Evolutionary conservation across 2,113 vertebrate species (phyloP).

Genomic region (Sinocyclocheilus maitianheensis): DNA sequence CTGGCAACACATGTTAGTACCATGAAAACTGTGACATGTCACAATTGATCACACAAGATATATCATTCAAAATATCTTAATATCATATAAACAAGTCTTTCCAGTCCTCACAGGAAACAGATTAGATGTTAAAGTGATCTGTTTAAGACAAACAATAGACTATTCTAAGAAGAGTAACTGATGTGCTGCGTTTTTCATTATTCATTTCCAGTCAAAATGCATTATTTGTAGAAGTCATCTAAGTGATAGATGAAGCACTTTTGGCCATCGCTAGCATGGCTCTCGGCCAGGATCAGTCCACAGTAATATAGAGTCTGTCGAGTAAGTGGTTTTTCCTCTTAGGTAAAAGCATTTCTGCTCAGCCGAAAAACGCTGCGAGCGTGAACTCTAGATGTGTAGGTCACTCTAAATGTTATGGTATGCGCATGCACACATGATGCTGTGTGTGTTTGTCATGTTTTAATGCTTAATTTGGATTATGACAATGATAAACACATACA

Average conservation of each 20-base stretch:
- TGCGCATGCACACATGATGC: not conserved
- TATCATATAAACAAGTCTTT: not conserved
- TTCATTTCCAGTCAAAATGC: not conserved
- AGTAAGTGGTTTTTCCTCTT: slow-evolving; percentile 6
- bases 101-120: not conserved
- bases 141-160: not conserved
- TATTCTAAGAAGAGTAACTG: not conserved
- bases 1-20: not conserved
- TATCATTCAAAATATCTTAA: not conserved
- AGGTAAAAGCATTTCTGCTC: not conserved
- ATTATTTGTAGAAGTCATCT: slow-evolving; percentile 27
- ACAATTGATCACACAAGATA: not conserved
- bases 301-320: slow-evolving; percentile 19
- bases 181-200: not conserved
- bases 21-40: not conserved
- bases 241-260: slow-evolving; percentile 20
- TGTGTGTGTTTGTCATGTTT: not conserved
- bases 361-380: not conserved
- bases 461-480: not conserved
- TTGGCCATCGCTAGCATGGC: not conserved
- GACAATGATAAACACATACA: not conserved
- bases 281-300: not conserved
- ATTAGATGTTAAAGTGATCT: not conserved
- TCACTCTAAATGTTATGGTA: not conserved
- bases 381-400: not conserved